These are phyloP conservation scores for Craterocephalus amniculus DNA, from an alignment of 2,797 vertebrate genomes.

Conservation along the genomic window DNA sequence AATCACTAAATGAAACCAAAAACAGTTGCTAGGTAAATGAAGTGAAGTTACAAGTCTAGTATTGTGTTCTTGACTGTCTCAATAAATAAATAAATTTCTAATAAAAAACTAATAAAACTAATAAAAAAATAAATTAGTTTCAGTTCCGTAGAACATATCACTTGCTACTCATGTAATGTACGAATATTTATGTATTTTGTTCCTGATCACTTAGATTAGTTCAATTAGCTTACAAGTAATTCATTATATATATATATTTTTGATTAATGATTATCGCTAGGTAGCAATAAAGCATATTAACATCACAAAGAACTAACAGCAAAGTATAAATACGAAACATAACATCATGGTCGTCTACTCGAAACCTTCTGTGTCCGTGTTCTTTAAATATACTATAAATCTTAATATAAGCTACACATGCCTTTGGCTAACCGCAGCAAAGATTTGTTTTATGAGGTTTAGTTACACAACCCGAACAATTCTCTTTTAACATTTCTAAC, in stretches of 20 bases:
- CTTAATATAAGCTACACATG: neutral
- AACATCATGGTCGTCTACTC: neutral
- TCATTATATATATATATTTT: too few relatives aligned
- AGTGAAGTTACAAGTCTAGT: neutral
- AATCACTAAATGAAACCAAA: too few relatives aligned
- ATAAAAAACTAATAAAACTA: too few relatives aligned
- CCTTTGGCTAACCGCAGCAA: neutral
- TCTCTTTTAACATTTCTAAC: neutral
- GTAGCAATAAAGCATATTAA: neutral
- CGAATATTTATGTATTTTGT: neutral
- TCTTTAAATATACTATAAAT: neutral
- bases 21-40: neutral
- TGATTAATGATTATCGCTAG: too few relatives aligned
- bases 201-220: neutral
- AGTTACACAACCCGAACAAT: neutral
- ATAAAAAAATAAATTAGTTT: too few relatives aligned
- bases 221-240: too few relatives aligned
- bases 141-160: neutral
- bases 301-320: slow-evolving; percentile 1
- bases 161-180: neutral
- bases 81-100: neutral
- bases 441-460: slow-evolving; percentile 15
- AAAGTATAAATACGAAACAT: neutral
- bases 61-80: neutral
- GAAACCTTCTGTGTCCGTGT: neutral